Conservation (phyloP, 1,140 invertebrate genomes). For the Oedothorax gibbosus region DNA sequence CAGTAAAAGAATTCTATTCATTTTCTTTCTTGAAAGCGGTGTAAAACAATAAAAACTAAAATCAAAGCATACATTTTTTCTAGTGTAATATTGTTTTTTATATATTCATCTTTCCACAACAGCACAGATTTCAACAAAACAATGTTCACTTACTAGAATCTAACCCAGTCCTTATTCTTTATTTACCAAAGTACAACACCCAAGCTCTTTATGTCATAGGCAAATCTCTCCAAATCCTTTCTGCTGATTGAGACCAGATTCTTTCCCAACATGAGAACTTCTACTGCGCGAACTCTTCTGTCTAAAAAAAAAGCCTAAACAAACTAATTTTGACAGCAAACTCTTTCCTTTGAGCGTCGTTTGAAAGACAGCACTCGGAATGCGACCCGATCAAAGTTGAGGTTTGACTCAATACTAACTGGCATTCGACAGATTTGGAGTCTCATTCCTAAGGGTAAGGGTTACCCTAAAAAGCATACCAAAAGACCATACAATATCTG, state of each 20-base stretch:
- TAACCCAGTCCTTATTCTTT: not conserved
- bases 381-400: not conserved
- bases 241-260: slow-evolving; percentile 14
- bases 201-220: too few relatives aligned
- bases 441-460: too few relatives aligned
- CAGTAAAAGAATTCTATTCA: too few relatives aligned
- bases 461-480: too few relatives aligned
- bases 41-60: not conserved
- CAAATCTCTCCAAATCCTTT: not conserved
- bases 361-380: slow-evolving; percentile 48
- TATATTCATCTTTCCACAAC: not conserved
- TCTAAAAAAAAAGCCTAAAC: slow-evolving; percentile 38
- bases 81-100: not conserved
- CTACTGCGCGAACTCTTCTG: slow-evolving; percentile 19
- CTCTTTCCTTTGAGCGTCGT: slow-evolving; percentile 37
- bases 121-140: not conserved
- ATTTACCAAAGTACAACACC: not conserved
- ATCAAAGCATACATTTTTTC: not conserved
- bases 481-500: too few relatives aligned
- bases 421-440: too few relatives aligned
- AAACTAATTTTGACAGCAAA: slow-evolving; percentile 48
- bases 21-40: not conserved
- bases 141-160: not conserved
- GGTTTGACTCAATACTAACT: too few relatives aligned
- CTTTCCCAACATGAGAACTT: not conserved